These are phyloP conservation scores for Choloepus hoffmanni DNA, from an alignment of 2,113 vertebrate species.

Conservation along the genomic window DNA sequence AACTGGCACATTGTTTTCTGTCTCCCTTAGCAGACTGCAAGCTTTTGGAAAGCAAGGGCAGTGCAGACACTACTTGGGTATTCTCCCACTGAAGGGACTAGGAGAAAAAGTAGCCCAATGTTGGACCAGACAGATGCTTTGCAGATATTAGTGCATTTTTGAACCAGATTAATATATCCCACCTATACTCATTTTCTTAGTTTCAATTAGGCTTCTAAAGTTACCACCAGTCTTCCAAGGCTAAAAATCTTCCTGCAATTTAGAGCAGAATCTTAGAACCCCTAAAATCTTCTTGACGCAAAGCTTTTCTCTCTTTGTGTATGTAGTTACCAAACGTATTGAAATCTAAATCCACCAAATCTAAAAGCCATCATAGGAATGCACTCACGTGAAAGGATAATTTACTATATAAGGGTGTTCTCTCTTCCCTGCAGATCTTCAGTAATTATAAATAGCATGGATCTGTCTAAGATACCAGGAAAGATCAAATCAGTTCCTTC, in stretches of 20 bases:
- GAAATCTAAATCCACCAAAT: not conserved
- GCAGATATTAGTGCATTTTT: not conserved
- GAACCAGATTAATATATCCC: not conserved
- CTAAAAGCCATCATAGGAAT: constrained; percentile 15
- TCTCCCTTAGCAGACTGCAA: not conserved
- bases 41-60: not conserved
- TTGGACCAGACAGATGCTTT: not conserved
- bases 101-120: not conserved
- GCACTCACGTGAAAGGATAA: constrained; percentile 10
- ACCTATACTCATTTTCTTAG: not conserved
- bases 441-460: not conserved
- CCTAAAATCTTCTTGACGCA: not conserved
- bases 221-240: constrained; percentile 22
- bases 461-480: not conserved
- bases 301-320: not conserved
- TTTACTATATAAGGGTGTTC: not conserved
- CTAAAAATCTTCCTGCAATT: not conserved
- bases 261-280: constrained; percentile 9
- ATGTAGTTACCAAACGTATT: not conserved
- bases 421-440: not conserved
- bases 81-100: not conserved
- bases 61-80: not conserved
- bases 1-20: not conserved
- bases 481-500: not conserved
- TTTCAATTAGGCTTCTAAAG: constrained; percentile 9